Base-by-base conservation (phyloP, 2,113 vertebrate genomes). In the Rhinichthys klamathensis region DNA sequence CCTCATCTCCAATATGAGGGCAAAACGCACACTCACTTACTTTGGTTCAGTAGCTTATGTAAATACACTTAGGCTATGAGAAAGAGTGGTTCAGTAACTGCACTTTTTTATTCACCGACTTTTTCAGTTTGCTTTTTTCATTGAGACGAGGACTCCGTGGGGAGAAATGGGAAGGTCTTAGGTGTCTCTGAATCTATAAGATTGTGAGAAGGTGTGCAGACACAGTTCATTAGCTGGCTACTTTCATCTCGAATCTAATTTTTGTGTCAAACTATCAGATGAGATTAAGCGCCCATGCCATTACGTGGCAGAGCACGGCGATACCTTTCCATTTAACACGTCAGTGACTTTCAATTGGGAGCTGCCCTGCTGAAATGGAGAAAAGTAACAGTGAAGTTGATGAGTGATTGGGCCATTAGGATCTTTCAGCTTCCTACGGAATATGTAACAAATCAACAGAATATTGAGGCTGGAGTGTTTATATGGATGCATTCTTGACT, bases 271-370 rank as follows among this genome's bases (percentile, higher is more conserved):
- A 63, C 79, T 72, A 61, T 85, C 73, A 80, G 85, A 88, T 85
- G 89, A 86, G 85, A 88, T 90, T 87, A 90, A 86, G 67, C 18
- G 65, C 35, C 49, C 30, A 27, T 76, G 38, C 79, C 83, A 85
- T 83, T 87, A 83, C 80, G 54, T 85, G 80, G 86, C 77, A 63
- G 83, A 85, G 72, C 65, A 54, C 60, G 72, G 78, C 23, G 44
- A 85, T 88, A 80, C 85, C 83, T 78, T 87, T 88, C 85, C 85
- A 90, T 90, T 90, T 88, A 73, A 90, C 85, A 90, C 74, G 61
- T 80, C 82, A 83, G 63, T 83, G 79, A 80, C 73, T 87, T 88
- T 88, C 81, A 86, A 88, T 88, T 85, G 82, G 84, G 84, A 89
- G 56, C 87, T 58, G 51, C 77, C 73, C 74, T 51, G 30, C 27